Evolutionary conservation across 1,140 invertebrate species (phyloP).

Genomic region (Lanistes nyassanus): DNA sequence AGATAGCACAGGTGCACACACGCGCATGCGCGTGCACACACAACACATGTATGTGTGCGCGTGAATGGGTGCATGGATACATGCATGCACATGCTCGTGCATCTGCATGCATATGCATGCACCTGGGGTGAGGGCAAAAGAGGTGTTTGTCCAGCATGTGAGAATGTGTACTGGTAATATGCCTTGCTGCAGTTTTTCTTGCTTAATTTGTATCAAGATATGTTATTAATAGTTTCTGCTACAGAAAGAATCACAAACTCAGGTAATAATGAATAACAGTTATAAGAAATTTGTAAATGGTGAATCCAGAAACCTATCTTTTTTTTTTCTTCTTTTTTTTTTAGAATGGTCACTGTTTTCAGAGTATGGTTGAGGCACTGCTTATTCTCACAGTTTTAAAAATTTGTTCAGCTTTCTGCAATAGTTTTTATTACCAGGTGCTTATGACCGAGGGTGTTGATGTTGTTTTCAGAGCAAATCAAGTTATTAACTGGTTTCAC

Average conservation of each 20-base stretch:
- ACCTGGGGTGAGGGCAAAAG: too few relatives aligned
- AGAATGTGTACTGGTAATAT: too few relatives aligned
- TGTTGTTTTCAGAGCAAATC: constrained; percentile 57
- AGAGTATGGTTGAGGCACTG: neutral
- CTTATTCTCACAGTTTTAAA: neutral
- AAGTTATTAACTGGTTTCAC: constrained; percentile 62
- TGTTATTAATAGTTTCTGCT: neutral
- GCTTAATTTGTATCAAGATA: neutral
- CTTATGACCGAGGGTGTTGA: neutral
- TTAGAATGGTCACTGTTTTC: neutral
- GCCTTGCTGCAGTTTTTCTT: neutral
- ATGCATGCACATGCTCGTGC: too few relatives aligned
- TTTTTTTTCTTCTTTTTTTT: too few relatives aligned
- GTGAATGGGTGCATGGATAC: too few relatives aligned
- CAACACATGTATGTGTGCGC: too few relatives aligned
- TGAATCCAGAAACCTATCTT: neutral
- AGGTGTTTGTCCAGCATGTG: too few relatives aligned
- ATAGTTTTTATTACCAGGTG: neutral
- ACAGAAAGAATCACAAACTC: too few relatives aligned
- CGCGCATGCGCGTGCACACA: too few relatives aligned
- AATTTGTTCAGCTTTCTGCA: neutral
- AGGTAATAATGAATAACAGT: neutral
- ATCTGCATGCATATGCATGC: too few relatives aligned
- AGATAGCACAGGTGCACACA: too few relatives aligned
- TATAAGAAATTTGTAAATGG: neutral